A percentile compares a stretch with the other conserved stretches of the same genome.
Evolutionary conservation across 2,888 invertebrate species (phyloP).

Genomic region (Oscheius myriophilus): DNA sequence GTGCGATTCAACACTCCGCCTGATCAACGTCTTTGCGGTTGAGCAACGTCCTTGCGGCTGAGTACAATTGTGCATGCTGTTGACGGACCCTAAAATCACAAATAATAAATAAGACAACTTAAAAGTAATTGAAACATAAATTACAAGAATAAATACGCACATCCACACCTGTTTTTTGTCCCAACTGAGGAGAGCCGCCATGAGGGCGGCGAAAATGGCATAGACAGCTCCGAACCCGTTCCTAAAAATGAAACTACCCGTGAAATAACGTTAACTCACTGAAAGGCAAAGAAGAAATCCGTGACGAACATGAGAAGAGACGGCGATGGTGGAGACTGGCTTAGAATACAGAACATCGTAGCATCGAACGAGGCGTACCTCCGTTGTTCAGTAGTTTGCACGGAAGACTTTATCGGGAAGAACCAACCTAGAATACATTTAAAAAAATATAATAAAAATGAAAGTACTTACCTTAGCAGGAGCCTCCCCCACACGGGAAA

Average conservation of each 20-base stretch:
- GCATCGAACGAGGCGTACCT: background rate
- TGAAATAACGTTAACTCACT: background rate
- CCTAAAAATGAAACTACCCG: slow-evolving; percentile 36
- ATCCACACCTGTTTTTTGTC: slow-evolving; percentile 83
- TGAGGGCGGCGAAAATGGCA: slow-evolving; percentile 82
- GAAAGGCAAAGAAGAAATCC: background rate
- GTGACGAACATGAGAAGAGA: background rate
- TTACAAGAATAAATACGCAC: slow-evolving; percentile 75
- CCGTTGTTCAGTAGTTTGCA: background rate
- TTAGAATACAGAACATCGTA: background rate
- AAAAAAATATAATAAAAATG: background rate
- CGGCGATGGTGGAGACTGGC: background rate
- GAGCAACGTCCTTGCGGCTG: too few relatives aligned
- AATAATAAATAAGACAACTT: background rate
- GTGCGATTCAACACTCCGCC: too few relatives aligned
- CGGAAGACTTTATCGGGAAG: background rate
- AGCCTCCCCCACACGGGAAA: too few relatives aligned
- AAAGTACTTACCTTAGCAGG: too few relatives aligned
- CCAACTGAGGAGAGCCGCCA: slow-evolving; percentile 68
- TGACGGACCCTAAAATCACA: slow-evolving; percentile 25
- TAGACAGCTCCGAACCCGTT: slow-evolving; percentile 90
- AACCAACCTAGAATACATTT: slow-evolving; percentile 6
- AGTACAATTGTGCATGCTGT: too few relatives aligned
- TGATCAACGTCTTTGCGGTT: too few relatives aligned
- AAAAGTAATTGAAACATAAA: background rate